Evolutionary conservation across 2,797 vertebrate genomes (phyloP).

Genomic region (Enteromius thamalakanensis): DNA sequence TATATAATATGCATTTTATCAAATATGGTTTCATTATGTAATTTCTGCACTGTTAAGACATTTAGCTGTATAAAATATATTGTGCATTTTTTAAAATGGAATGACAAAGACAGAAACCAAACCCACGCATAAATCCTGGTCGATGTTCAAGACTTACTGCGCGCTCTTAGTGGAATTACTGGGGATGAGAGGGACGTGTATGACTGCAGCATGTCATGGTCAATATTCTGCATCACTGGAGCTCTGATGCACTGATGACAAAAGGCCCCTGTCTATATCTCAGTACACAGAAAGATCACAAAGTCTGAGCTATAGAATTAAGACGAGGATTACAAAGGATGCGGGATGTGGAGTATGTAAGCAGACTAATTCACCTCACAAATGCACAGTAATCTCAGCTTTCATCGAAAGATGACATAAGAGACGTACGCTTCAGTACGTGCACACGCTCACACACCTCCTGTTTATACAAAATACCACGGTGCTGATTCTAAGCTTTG

Average conservation of each 20-base stretch:
- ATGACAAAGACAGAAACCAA: background rate
- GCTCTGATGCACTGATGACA: slow-evolving; percentile 32
- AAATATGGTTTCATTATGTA: background rate
- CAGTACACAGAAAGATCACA: slow-evolving; percentile 36
- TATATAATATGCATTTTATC: slow-evolving; percentile 2
- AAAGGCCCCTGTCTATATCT: slow-evolving; percentile 24
- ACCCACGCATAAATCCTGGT: background rate
- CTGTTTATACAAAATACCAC: slow-evolving; percentile 20
- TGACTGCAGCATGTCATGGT: slow-evolving; percentile 5
- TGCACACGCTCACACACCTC: background rate
- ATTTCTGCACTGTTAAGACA: background rate
- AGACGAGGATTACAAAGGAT: slow-evolving; percentile 31
- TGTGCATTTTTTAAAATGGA: background rate
- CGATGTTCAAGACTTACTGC: background rate
- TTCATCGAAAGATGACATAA: slow-evolving; percentile 29
- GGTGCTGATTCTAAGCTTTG: slow-evolving; percentile 47
- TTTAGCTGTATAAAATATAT: background rate
- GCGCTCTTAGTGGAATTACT: background rate
- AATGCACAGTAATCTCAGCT: slow-evolving; percentile 39
- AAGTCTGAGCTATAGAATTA: slow-evolving; percentile 4
- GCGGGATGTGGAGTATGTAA: slow-evolving; percentile 23
- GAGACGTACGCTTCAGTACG: background rate
- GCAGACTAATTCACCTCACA: slow-evolving; percentile 37
- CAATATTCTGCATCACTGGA: background rate
- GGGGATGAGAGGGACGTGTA: background rate